A percentile compares a stretch with the other conserved stretches of the same genome.
Conservation (phyloP, 2,797 vertebrate species). For the Simalia tracyae region DNA sequence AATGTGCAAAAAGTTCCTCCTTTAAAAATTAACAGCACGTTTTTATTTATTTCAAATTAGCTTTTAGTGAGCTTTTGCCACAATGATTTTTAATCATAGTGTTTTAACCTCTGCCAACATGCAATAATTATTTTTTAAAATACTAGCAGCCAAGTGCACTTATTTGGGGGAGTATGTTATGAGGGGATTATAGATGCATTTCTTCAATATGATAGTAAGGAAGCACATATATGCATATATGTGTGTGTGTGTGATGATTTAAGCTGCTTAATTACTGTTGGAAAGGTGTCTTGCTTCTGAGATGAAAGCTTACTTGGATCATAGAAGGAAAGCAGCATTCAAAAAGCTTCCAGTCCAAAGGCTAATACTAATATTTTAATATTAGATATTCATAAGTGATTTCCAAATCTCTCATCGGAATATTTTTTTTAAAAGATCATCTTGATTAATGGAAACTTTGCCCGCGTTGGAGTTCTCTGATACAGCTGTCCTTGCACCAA, state of each 20-base stretch:
- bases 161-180: not conserved
- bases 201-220: not conserved
- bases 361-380: not conserved
- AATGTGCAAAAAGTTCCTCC: not conserved
- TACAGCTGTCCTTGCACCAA: not conserved
- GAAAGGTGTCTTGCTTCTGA: not conserved
- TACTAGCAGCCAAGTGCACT: not conserved
- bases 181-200: not conserved
- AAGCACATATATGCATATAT: not conserved
- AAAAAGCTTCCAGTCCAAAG: not conserved
- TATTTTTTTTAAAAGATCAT: not conserved
- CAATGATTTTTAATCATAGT: not conserved
- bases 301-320: not conserved
- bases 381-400: not conserved
- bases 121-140: not conserved
- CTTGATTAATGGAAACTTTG: not conserved
- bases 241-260: not conserved
- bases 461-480: not conserved
- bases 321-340: not conserved
- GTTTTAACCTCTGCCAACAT: not conserved
- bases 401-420: not conserved
- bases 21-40: not conserved
- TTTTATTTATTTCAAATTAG: conserved; percentile 1
- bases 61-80: not conserved
- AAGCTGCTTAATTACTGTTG: not conserved